Percentiles rank a stretch among this genome's conserved stretches.
These are phyloP conservation scores for Neoarius graeffei DNA, from an alignment of 2,113 vertebrate genomes.

Conservation along the genomic window DNA sequence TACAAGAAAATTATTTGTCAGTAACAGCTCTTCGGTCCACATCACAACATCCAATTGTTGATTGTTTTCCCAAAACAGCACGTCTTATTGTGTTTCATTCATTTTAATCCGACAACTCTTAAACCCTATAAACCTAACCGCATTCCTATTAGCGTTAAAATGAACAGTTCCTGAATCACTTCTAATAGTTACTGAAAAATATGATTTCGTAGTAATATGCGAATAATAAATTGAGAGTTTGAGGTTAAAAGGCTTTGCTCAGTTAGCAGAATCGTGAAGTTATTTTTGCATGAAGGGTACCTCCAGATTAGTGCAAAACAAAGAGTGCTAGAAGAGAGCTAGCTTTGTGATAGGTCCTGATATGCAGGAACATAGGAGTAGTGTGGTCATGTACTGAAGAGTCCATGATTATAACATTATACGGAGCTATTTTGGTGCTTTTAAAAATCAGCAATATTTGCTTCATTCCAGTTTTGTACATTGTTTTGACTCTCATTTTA, in stretches of 20 bases:
- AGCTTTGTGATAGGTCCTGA: neutral
- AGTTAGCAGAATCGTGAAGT: neutral
- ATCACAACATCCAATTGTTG: neutral
- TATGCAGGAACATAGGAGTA: neutral
- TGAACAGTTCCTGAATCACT: neutral
- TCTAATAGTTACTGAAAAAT: neutral
- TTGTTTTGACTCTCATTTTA: neutral
- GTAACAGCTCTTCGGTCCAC: neutral
- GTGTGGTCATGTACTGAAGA: neutral
- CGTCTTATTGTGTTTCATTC: neutral
- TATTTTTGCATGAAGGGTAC: neutral
- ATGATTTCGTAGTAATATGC: neutral
- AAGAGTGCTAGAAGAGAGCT: neutral
- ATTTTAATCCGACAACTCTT: neutral
- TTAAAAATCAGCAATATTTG: neutral
- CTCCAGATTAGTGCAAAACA: neutral
- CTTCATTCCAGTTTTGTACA: neutral
- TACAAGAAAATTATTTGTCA: neutral
- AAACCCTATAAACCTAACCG: neutral
- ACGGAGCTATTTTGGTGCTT: neutral
- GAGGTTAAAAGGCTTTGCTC: neutral
- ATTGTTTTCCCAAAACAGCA: neutral
- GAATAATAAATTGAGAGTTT: neutral
- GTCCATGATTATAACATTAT: neutral
- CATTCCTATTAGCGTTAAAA: neutral